Percentiles rank a stretch among this genome's conserved stretches.
phyloP scores from a whole-genome alignment of 2,797 vertebrate species.

The Sebastes matsubarae region DNA sequence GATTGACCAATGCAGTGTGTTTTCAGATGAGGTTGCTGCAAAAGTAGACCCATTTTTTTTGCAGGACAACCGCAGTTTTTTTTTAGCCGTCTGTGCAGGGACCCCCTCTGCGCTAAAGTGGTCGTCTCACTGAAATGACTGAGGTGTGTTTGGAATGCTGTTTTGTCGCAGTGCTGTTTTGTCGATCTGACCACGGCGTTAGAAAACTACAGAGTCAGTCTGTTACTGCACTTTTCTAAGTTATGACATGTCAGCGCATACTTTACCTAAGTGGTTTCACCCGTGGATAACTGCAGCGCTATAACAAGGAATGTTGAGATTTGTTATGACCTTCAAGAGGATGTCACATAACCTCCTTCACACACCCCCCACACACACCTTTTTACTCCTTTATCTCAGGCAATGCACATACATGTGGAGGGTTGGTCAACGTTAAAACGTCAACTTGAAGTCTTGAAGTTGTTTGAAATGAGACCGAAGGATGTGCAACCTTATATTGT shows the following conservation, averaged over 20 bases:
- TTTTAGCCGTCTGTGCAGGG: no score
- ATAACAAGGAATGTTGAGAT: constrained; percentile 32
- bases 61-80: no score
- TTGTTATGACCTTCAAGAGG: constrained; percentile 26
- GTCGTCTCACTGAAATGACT: background rate
- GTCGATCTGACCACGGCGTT: background rate
- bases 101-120: background rate
- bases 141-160: background rate
- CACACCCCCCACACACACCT: background rate
- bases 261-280: background rate
- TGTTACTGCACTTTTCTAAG: background rate
- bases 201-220: background rate
- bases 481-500: constrained; percentile 14
- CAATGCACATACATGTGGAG: background rate
- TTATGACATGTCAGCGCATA: background rate
- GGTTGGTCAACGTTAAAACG: constrained; percentile 22
- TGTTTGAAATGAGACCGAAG: constrained; percentile 14
- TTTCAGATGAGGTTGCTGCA: background rate
- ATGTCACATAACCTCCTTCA: background rate
- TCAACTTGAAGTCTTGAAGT: background rate
- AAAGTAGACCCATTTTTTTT: background rate
- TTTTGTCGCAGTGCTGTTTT: background rate
- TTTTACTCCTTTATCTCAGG: constrained; percentile 20
- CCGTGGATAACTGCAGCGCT: background rate
- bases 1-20: background rate